Evolutionary conservation across 2,888 invertebrate species (phyloP).

Genomic region (Orchesellides sinensis): DNA sequence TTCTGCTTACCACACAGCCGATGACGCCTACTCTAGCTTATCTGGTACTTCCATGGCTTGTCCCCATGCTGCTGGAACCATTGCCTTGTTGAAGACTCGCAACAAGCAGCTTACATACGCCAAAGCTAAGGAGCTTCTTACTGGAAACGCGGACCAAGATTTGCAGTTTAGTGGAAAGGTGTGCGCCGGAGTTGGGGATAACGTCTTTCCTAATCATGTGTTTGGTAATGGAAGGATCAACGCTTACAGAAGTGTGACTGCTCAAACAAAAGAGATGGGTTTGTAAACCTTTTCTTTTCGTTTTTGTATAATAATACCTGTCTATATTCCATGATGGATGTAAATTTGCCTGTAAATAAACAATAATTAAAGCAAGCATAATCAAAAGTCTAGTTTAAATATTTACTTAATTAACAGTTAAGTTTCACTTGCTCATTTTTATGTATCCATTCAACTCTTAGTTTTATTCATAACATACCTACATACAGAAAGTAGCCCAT

Average conservation of each 20-base stretch:
- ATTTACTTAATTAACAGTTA: no score
- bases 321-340: no score
- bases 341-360: no score
- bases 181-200: slow-evolving; percentile 22
- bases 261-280: slow-evolving; percentile 15
- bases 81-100: slow-evolving; percentile 44
- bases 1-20: slow-evolving; percentile 3
- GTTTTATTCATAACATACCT: no score
- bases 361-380: no score
- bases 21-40: background rate
- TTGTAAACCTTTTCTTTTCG: no score
- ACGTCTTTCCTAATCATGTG: slow-evolving; percentile 47
- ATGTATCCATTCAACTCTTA: no score
- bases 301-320: no score
- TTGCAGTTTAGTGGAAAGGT: slow-evolving; percentile 32
- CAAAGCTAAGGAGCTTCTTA: slow-evolving; percentile 1
- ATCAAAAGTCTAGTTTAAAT: no score
- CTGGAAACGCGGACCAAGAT: slow-evolving; percentile 10
- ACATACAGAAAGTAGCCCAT: no score
- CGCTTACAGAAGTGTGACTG: slow-evolving; percentile 35
- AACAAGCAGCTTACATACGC: background rate
- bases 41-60: slow-evolving; percentile 23
- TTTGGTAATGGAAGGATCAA: slow-evolving; percentile 53
- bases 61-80: slow-evolving; percentile 44
- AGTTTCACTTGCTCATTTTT: no score